Evolutionary conservation across 2,797 vertebrate species (phyloP), one percentile per base, ranked within the genome.

Genomic region (Falco concolor): DNA sequence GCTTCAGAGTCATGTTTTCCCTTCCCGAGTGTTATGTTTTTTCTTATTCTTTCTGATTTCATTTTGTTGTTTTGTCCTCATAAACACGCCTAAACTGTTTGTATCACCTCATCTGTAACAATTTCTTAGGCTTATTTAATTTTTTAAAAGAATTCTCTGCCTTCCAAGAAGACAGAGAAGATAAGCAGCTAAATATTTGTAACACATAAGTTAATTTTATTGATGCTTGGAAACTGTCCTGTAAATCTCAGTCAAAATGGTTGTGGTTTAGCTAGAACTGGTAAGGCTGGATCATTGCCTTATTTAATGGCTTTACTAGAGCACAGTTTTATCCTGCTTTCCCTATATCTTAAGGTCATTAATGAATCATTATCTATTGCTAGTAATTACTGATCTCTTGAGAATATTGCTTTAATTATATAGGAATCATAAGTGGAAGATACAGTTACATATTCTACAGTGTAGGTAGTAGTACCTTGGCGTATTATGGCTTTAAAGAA

Each of bases 401-500:
- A 94, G 87, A 89, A 89, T 92, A 96, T 81, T 92, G 82, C 70
- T 87, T 97, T 97, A 97, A 97, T 98, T 97, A 95, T 82, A 96
- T 89, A 94, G 87, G 91, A 96, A 96, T 97, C 73, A 59, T 88
- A 95, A 94, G 52, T 89, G 70, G 56, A 96, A 88, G 79, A 84
- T 90, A 78, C 20, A 72, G 74, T 82, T 93, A 38, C 56, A 73
- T 96, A 78, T 80, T 78, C 77, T 95, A 59, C 75, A 36, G 32
- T 64, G 64, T 93, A 96, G 52, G 86, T 95, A 85, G 75, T 64
- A 87, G 81, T 91, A 76, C 72, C 88, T 97, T 86, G 25, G 85
- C 93, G 95, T 94, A 79, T 96, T 97, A 90, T 70, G 89, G 72
- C 86, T 97, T 96, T 97, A 96, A 96, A 97, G 84, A 92, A 81